A percentile compares a stretch with the other conserved stretches of the same genome.
Conservation (phyloP, 2,113 vertebrate genomes). For the Dasyurus viverrinus region DNA sequence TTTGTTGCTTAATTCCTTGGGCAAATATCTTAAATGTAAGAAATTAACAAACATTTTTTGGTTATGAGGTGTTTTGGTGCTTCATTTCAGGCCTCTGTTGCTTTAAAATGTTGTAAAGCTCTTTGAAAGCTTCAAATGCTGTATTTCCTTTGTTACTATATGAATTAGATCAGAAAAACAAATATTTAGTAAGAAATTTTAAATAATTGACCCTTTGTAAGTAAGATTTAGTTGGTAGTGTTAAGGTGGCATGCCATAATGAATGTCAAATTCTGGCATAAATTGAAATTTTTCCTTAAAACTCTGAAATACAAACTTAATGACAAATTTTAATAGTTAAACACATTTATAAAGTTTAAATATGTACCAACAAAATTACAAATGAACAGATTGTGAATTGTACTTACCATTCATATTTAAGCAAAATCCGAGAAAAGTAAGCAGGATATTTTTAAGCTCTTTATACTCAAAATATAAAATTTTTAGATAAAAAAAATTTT, state of each 20-base stretch:
- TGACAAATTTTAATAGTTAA: conserved; percentile 33
- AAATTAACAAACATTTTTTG: conserved; percentile 34
- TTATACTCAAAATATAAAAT: conserved; percentile 33
- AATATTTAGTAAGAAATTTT: conserved; percentile 21
- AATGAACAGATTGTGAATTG: conserved; percentile 21
- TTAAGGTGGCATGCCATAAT: conserved; percentile 34
- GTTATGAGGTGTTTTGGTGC: conserved; percentile 18
- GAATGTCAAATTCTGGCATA: conserved; percentile 36
- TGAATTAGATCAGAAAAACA: conserved; percentile 37
- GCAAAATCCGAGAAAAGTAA: conserved; percentile 19
- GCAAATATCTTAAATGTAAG: conserved; percentile 44
- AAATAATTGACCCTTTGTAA: neutral
- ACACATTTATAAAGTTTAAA: neutral
- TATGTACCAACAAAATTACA: neutral
- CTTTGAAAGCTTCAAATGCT: conserved; percentile 35
- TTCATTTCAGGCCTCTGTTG: conserved; percentile 29
- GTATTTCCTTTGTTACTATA: conserved; percentile 11
- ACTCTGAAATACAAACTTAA: conserved; percentile 17
- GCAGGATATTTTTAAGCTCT: conserved; percentile 1
- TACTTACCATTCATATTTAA: neutral
- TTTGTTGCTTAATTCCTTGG: conserved; percentile 41
- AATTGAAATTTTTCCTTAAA: conserved; percentile 22
- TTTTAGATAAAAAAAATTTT: neutral
- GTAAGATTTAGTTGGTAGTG: neutral
- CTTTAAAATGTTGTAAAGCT: conserved; percentile 3